These are phyloP conservation scores for Polyommatus iphigenia DNA, from an alignment of 2,888 invertebrate genomes.

Conservation along the genomic window DNA sequence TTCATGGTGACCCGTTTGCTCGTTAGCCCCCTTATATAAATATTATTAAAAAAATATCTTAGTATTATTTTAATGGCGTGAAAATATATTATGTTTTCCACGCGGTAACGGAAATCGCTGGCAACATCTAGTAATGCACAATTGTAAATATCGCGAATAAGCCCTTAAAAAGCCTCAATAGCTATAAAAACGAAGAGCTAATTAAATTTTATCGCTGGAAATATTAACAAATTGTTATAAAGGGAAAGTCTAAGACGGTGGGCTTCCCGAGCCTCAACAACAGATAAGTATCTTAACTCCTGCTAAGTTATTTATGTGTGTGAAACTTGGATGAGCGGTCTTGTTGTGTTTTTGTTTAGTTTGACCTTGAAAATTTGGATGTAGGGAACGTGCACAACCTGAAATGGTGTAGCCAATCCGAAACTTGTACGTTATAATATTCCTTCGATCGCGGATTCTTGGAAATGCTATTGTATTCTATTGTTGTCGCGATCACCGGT, in stretches of 20 bases:
- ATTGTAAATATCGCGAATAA: too few relatives aligned
- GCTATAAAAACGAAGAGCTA: not conserved
- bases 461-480: too few relatives aligned
- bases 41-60: too few relatives aligned
- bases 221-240: not conserved
- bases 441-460: too few relatives aligned
- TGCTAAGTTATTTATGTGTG: not conserved
- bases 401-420: too few relatives aligned
- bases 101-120: too few relatives aligned
- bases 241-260: not conserved
- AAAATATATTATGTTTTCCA: too few relatives aligned
- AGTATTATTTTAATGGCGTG: too few relatives aligned
- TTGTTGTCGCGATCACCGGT: too few relatives aligned
- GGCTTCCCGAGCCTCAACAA: not conserved
- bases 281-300: not conserved
- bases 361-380: not conserved
- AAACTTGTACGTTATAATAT: not conserved
- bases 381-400: too few relatives aligned
- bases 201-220: slow-evolving; percentile 12
- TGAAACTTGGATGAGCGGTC: slow-evolving; percentile 4
- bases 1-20: too few relatives aligned
- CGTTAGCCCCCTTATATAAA: too few relatives aligned
- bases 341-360: not conserved
- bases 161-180: not conserved
- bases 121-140: not conserved